Evolutionary conservation across 2,797 vertebrate genomes (phyloP).

Genomic region (Poeciliopsis infans): DNA sequence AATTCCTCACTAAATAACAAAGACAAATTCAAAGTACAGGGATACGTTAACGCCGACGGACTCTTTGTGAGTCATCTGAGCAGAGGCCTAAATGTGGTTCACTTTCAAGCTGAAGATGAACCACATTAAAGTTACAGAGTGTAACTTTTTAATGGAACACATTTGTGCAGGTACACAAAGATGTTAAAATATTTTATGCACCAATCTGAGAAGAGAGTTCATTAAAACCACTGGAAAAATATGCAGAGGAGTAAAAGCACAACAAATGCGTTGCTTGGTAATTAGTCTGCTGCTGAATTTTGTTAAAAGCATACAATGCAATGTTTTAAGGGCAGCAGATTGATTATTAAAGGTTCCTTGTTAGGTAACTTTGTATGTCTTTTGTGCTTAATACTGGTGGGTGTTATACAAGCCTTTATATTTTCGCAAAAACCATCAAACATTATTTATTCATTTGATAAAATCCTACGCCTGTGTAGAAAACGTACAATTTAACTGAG

Average conservation of each 20-base stretch:
- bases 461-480: not conserved
- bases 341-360: constrained; percentile 4
- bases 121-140: too few species aligned
- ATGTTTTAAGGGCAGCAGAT: not conserved
- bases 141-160: constrained; percentile 38
- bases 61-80: constrained; percentile 13
- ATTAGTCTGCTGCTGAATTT: constrained; percentile 37
- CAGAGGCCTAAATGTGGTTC: constrained; percentile 9
- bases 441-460: not conserved
- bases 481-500: not conserved
- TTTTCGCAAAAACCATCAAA: not conserved
- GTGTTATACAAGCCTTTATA: not conserved
- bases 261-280: constrained; percentile 44
- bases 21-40: not conserved
- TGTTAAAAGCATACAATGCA: constrained; percentile 30
- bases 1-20: constrained; percentile 10
- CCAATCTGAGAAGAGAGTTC: constrained; percentile 39
- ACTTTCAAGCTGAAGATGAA: constrained; percentile 20
- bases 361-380: not conserved
- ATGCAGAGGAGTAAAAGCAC: constrained; percentile 34
- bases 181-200: constrained; percentile 39
- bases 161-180: constrained; percentile 24
- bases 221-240: constrained; percentile 43
- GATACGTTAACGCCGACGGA: constrained; percentile 5
- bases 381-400: not conserved